Evolutionary conservation across 2,797 vertebrate species (phyloP).

Genomic region (Pseudochromis fuscus): DNA sequence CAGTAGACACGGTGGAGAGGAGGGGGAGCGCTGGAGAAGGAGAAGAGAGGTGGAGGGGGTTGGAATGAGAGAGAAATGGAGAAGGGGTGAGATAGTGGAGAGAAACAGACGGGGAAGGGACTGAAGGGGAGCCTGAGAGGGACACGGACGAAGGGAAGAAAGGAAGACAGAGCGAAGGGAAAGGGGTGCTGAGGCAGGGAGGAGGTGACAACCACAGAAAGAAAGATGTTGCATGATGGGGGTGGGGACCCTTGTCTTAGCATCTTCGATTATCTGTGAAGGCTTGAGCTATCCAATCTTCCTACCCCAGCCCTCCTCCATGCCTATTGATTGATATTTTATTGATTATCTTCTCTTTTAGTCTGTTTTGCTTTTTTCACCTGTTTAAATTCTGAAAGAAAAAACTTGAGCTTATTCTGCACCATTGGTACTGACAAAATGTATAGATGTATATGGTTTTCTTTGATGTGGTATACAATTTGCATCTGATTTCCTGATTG

Average conservation of each 20-base stretch:
- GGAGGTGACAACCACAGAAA: constrained; percentile 58
- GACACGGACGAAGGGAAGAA: constrained; percentile 16
- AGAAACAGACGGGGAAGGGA: constrained; percentile 43
- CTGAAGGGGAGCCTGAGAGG: constrained; percentile 46
- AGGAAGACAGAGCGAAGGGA: constrained; percentile 20
- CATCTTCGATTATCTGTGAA: constrained; percentile 77
- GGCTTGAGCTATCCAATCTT: constrained; percentile 67
- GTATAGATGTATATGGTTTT: constrained; percentile 35
- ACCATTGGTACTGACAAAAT: constrained; percentile 33
- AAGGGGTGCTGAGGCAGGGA: constrained; percentile 39
- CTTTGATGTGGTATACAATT: constrained; percentile 53
- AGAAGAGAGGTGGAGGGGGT: constrained; percentile 60
- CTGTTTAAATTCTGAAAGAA: constrained; percentile 14
- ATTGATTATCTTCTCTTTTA: constrained; percentile 76
- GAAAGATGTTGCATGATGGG: constrained; percentile 55
- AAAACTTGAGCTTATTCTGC: too few species aligned
- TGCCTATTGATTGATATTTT: constrained; percentile 76
- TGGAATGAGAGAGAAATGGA: constrained; percentile 68
- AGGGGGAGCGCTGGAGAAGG: constrained; percentile 65
- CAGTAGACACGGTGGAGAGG: constrained; percentile 76
- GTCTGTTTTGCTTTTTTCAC: constrained; percentile 60
- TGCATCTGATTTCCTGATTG: constrained; percentile 69
- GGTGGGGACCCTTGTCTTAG: constrained; percentile 74
- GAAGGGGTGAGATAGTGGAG: constrained; percentile 65
- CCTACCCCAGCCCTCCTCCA: constrained; percentile 28